Conservation (phyloP, 2,113 vertebrate species). For the Phalacrocorax aristotelis region DNA sequence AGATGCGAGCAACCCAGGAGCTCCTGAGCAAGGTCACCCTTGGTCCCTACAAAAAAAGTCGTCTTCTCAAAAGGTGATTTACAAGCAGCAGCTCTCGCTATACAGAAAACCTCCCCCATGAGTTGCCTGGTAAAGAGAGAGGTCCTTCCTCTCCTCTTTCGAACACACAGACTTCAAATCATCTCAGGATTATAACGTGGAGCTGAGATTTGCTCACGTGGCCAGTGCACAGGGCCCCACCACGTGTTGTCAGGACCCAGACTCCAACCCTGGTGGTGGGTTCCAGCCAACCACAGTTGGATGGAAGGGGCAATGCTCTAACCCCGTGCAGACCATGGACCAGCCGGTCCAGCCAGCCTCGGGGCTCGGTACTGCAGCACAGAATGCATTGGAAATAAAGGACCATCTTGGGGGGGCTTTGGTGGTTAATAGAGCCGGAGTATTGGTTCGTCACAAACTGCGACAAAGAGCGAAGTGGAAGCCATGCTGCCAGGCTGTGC, state of each 20-base stretch:
- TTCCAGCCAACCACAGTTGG: background rate
- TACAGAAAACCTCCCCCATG: background rate
- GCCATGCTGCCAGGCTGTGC: background rate
- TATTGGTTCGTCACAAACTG: accelerated
- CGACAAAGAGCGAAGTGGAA: background rate
- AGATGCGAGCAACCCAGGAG: background rate
- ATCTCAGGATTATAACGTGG: background rate
- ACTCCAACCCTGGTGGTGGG: background rate
- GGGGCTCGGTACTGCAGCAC: background rate
- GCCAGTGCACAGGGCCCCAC: no score
- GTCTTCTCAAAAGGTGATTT: background rate
- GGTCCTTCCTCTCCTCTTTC: background rate
- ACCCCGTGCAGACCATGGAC: background rate
- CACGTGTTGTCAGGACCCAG: accelerated
- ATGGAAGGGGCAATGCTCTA: background rate
- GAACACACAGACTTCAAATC: background rate
- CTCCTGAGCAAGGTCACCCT: background rate
- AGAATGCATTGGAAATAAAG: background rate
- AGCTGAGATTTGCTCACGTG: background rate
- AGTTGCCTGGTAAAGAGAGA: background rate
- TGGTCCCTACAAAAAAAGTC: background rate
- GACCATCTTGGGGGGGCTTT: background rate
- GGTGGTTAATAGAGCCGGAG: background rate
- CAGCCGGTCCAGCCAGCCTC: background rate
- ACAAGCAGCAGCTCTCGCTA: background rate